These are phyloP conservation scores for Pongo abelii DNA, from an alignment of 2,113 vertebrate genomes.

Conservation along the genomic window DNA sequence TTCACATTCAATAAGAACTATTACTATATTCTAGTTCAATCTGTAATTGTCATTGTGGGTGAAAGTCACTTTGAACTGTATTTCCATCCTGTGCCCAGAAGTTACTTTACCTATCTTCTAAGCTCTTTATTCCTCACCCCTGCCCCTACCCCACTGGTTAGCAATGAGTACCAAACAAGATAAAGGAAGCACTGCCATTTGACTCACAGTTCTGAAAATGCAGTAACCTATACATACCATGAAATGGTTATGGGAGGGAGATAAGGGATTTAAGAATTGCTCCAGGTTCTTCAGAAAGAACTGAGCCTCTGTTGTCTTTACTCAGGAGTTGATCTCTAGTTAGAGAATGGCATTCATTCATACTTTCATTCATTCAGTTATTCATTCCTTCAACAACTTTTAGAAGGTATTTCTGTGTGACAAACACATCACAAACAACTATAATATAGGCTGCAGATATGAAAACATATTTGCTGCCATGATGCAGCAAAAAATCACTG, in stretches of 20 bases:
- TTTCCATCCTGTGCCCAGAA: conserved; percentile 57
- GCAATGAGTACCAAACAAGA: fast-evolving
- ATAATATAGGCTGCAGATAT: not conserved
- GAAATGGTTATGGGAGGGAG: not conserved
- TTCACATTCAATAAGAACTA: conserved; percentile 78
- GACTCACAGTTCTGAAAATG: conserved; percentile 29
- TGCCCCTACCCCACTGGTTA: not conserved
- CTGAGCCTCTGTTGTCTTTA: not conserved
- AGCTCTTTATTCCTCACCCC: not conserved
- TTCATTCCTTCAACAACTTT: not conserved
- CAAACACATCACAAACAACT: not conserved
- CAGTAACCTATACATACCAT: not conserved
- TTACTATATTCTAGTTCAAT: conserved; percentile 73
- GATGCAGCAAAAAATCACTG: not conserved
- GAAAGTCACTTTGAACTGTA: conserved; percentile 54
- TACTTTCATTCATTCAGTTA: not conserved
- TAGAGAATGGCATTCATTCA: not conserved
- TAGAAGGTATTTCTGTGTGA: not conserved
- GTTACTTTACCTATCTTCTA: not conserved
- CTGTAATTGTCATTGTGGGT: conserved; percentile 57
- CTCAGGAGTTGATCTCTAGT: not conserved
- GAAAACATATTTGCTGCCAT: not conserved
- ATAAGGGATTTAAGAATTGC: not conserved
- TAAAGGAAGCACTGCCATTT: conserved; percentile 45
- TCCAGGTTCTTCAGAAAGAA: not conserved